A percentile compares a stretch with the other conserved stretches of the same genome.
Conservation (phyloP, 2,113 vertebrate species). For the Thamnaconus septentrionalis region DNA sequence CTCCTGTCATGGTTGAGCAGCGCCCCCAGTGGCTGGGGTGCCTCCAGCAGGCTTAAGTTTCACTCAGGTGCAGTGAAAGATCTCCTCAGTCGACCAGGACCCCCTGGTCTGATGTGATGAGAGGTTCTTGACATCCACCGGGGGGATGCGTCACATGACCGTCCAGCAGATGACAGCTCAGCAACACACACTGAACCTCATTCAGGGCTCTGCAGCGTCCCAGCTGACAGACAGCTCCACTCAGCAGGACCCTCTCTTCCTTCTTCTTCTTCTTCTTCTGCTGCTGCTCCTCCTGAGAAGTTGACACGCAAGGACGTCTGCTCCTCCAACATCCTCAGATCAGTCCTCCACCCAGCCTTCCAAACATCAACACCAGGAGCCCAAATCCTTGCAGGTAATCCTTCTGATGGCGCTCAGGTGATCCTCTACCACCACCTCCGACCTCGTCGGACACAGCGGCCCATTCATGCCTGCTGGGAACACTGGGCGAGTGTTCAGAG, state of each 20-base stretch:
- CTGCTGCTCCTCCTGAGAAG: too few relatives aligned
- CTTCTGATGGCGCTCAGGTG: constrained; percentile 47
- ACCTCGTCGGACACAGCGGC: constrained; percentile 50
- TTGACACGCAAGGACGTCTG: constrained; percentile 42
- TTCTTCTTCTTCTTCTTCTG: too few relatives aligned
- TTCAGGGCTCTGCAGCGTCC: not conserved
- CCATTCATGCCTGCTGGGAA: constrained; percentile 70
- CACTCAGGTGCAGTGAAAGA: constrained; percentile 15
- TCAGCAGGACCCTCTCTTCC: not conserved
- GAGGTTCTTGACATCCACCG: too few relatives aligned
- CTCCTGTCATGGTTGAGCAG: too few relatives aligned
- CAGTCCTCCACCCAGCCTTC: constrained; percentile 26
- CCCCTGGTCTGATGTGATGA: too few relatives aligned
- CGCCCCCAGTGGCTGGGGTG: constrained; percentile 4
- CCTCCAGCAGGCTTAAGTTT: constrained; percentile 47
- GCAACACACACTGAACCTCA: too few relatives aligned
- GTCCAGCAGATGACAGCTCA: too few relatives aligned
- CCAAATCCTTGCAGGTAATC: constrained; percentile 67
- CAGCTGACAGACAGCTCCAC: not conserved
- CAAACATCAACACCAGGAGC: constrained; percentile 72
- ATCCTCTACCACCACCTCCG: not conserved
- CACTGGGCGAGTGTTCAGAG: constrained; percentile 65
- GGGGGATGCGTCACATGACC: too few relatives aligned
- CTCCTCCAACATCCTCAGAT: constrained; percentile 50
- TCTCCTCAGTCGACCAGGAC: too few relatives aligned